These are phyloP conservation scores for Paratrypauchen microcephalus DNA, from an alignment of 2,797 vertebrate genomes.

Conservation along the genomic window DNA sequence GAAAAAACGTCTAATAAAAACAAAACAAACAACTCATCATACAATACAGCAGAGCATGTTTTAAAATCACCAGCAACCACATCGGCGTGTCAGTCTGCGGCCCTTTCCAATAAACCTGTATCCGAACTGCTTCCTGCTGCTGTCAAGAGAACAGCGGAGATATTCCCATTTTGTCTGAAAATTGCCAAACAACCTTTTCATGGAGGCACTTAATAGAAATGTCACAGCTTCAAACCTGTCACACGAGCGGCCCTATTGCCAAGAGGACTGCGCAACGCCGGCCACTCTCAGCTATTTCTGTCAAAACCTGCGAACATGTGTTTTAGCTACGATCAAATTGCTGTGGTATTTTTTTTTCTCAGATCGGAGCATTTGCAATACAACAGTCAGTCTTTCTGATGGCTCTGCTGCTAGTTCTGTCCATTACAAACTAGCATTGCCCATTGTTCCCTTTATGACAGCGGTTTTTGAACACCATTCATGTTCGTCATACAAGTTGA, in stretches of 20 bases:
- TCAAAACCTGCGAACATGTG: conserved; percentile 47
- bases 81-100: conserved; percentile 13
- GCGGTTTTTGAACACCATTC: conserved; percentile 11
- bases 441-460: conserved; percentile 15
- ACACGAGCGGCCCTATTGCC: conserved; percentile 35
- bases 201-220: conserved; percentile 66
- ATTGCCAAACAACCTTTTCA: conserved; percentile 54
- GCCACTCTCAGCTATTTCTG: conserved; percentile 29
- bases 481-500: conserved; percentile 22
- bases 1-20: not conserved
- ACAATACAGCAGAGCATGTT: conserved; percentile 9
- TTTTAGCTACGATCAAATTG: conserved; percentile 26
- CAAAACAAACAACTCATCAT: not conserved
- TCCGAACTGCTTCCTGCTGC: conserved; percentile 34
- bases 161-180: conserved; percentile 52
- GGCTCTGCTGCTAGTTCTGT: conserved; percentile 1
- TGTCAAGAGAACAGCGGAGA: conserved; percentile 51
- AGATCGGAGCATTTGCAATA: conserved; percentile 7
- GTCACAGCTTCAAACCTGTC: conserved; percentile 55
- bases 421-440: conserved; percentile 8
- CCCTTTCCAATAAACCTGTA: conserved; percentile 26
- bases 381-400: conserved; percentile 23
- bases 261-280: conserved; percentile 25
- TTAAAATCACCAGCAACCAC: conserved; percentile 14
- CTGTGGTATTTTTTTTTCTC: conserved; percentile 19